Base-by-base conservation (phyloP, 1,140 invertebrate genomes). In the Heterodera carotae region DNA sequence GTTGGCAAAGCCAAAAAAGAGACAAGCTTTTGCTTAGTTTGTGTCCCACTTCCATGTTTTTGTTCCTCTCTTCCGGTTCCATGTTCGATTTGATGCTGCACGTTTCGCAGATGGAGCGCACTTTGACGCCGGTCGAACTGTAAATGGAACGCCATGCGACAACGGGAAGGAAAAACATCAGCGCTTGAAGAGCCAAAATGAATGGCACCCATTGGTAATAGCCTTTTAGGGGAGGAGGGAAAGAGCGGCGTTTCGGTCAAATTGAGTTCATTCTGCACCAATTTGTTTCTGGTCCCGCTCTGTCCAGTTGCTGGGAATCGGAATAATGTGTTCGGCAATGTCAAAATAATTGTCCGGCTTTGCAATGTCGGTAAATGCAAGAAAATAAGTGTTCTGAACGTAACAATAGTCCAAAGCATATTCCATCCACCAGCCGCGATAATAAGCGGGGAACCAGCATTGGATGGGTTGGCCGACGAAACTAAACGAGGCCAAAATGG, bases 121-220 rank as follows among this genome's bases (percentile, higher is more conserved):
- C 86, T 69, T 86, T 87, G 39, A 82, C 77, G 10, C 85, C 86
- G 75, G 79, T 70, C 18, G 72, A 48, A 69, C 81, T 85, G 62
- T 87, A 87, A 22, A 88, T 81, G 22, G 80, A 36, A 29, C 85
- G 68, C 90, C 90, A 91, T 36, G 90, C 77, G 22, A 87, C 88
- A 18, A 89, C 86, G 10, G 90, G 89, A 27, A 88, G 78, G 77
- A 90, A 90, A 84, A 90, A 91, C 33, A 88, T 68, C 66, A 90
- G 92, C 4, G 91, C 89, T 83, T 89, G 88, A 27, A 89, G 77
- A 31, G 88, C 87, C n/a, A 90, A 75, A 66, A 90, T 83, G 79
- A 90, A 88, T 2, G 86, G 86, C 12, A 90, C 89, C 89, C 89
- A 90, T 81, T 90, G 89, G 82, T 90, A 90, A 77, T 90, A 90